Conservation (phyloP, 2,888 invertebrate species). For the Diplolepis rosae region DNA sequence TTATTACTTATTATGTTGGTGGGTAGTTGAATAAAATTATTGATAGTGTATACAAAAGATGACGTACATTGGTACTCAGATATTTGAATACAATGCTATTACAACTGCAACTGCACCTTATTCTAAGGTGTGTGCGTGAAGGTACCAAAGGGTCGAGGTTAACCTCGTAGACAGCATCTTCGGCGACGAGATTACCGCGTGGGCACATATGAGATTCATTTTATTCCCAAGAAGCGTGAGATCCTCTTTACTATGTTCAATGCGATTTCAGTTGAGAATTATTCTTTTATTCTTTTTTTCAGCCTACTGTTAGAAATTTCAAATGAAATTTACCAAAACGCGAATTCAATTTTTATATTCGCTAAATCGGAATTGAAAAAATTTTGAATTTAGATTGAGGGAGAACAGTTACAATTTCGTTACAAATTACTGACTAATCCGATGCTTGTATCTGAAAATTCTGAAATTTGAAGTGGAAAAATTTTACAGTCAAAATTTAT, state of each 20-base stretch:
- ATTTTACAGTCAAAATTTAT: too few relatives aligned
- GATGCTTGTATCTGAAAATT: too few relatives aligned
- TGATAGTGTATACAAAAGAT: slow-evolving; percentile 24
- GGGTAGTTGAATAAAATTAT: slow-evolving; percentile 24
- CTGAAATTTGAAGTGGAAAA: too few relatives aligned
- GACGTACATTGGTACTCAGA: slow-evolving; percentile 48
- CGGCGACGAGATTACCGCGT: slow-evolving; percentile 34
- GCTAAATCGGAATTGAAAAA: too few relatives aligned
- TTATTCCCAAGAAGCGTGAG: slow-evolving; percentile 13
- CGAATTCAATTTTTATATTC: too few relatives aligned
- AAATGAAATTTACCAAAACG: too few relatives aligned
- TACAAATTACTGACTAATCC: too few relatives aligned
- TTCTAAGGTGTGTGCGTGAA: slow-evolving; percentile 25
- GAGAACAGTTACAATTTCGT: too few relatives aligned
- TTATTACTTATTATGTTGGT: slow-evolving; percentile 28
- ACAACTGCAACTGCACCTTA: slow-evolving; percentile 46
- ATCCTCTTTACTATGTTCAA: slow-evolving; percentile 8
- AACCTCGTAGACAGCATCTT: slow-evolving; percentile 39
- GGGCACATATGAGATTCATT: slow-evolving; percentile 15
- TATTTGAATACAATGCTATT: slow-evolving; percentile 59
- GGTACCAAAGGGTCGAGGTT: slow-evolving; percentile 50
- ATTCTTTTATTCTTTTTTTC: neutral
- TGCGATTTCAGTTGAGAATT: slow-evolving; percentile 7
- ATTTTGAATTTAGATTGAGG: too few relatives aligned
- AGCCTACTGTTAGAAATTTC: too few relatives aligned